phyloP scores from a whole-genome alignment of 2,113 vertebrate species.

The Tachuris rubrigastra region DNA sequence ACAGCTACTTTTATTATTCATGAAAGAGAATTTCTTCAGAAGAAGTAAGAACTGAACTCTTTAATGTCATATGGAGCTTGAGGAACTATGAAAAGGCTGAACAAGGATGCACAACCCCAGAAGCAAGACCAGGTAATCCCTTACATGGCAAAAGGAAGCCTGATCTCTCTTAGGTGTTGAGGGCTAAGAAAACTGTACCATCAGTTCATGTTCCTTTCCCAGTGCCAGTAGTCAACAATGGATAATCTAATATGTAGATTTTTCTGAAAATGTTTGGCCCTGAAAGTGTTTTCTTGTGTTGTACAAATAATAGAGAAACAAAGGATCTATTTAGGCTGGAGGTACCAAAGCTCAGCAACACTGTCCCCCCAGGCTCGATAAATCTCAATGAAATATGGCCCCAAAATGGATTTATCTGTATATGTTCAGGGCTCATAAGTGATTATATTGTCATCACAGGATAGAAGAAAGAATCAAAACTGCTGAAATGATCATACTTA shows the following conservation, averaged over 20 bases:
- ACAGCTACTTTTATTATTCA: not conserved
- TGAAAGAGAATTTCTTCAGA: not conserved
- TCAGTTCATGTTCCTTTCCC: not conserved
- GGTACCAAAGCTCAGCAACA: not conserved
- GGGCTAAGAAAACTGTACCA: not conserved
- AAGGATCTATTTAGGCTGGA: not conserved
- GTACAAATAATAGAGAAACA: not conserved
- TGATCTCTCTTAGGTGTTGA: not conserved
- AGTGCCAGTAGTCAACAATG: not conserved
- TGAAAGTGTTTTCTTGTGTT: not conserved
- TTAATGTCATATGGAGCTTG: not conserved
- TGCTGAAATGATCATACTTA: not conserved
- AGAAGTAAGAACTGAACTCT: not conserved
- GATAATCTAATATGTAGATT: not conserved
- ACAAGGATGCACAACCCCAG: not conserved
- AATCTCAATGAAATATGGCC: not conserved
- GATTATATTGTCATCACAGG: not conserved
- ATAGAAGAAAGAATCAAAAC: not conserved
- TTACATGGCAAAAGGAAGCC: not conserved
- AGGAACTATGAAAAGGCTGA: not conserved
- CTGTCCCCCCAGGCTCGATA: not conserved
- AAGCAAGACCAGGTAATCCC: not conserved
- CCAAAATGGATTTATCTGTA: not conserved
- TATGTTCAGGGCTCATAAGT: not conserved
- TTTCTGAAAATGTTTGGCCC: not conserved